These are phyloP conservation scores for Musca vetustissima DNA, from an alignment of 1,140 invertebrate genomes.

Conservation along the genomic window DNA sequence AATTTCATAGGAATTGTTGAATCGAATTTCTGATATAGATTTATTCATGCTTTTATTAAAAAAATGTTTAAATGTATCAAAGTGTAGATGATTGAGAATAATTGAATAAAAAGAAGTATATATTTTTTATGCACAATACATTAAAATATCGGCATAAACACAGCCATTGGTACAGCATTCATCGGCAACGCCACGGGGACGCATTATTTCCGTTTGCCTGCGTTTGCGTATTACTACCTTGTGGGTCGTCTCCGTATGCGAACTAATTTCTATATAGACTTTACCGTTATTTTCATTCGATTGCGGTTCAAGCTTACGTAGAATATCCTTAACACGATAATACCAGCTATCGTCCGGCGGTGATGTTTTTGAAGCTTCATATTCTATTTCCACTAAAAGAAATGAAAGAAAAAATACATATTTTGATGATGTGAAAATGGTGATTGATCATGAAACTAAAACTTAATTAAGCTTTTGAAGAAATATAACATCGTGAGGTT, in stretches of 20 bases:
- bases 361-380: background rate
- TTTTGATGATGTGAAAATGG: too few relatives aligned
- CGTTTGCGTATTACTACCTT: slow-evolving; percentile 9
- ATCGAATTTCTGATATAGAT: too few relatives aligned
- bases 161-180: slow-evolving; percentile 24
- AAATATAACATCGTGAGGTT: too few relatives aligned
- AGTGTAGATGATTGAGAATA: too few relatives aligned
- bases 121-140: slow-evolving; percentile 14
- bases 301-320: background rate
- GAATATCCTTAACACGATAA: slow-evolving; percentile 2
- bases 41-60: too few relatives aligned
- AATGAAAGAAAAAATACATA: background rate
- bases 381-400: slow-evolving; percentile 1
- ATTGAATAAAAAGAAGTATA: too few relatives aligned
- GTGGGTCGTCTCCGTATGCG: too few relatives aligned
- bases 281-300: background rate
- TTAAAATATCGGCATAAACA: slow-evolving; percentile 5
- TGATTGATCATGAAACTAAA: too few relatives aligned
- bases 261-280: background rate
- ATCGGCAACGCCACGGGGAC: slow-evolving; percentile 1
- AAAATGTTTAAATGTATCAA: too few relatives aligned
- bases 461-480: too few relatives aligned
- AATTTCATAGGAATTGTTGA: too few relatives aligned
- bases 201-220: background rate
- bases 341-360: slow-evolving; percentile 5